Evolutionary conservation across 2,113 vertebrate species (phyloP).

Genomic region (Gadus macrocephalus): DNA sequence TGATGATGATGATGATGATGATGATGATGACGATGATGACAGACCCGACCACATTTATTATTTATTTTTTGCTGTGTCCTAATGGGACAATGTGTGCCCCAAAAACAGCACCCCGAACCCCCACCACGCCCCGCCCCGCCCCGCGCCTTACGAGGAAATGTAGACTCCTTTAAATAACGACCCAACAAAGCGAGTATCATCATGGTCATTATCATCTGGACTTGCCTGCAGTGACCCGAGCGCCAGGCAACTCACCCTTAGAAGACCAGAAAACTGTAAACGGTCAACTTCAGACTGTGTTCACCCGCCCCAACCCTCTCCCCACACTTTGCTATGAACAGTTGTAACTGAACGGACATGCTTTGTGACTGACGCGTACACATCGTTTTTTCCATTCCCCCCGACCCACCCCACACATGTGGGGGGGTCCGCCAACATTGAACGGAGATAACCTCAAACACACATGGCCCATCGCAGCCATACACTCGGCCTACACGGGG

Average conservation of each 20-base stretch:
- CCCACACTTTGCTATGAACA: slow-evolving; percentile 72
- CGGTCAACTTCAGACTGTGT: slow-evolving; percentile 68
- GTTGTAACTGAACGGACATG: slow-evolving; percentile 72
- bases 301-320: slow-evolving; percentile 25
- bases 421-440: slow-evolving; percentile 37
- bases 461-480: slow-evolving; percentile 63
- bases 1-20: slow-evolving; percentile 45
- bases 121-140: slow-evolving; percentile 1
- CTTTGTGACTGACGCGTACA: slow-evolving; percentile 70
- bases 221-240: slow-evolving; percentile 69
- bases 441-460: slow-evolving; percentile 70
- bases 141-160: slow-evolving; percentile 60
- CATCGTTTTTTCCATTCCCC: slow-evolving; percentile 58
- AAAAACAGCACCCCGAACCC: background rate
- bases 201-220: slow-evolving; percentile 63
- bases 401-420: too few relatives aligned
- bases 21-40: slow-evolving; percentile 6
- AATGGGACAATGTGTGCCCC: slow-evolving; percentile 44
- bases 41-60: slow-evolving; percentile 28
- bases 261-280: slow-evolving; percentile 81
- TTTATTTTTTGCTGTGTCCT: slow-evolving; percentile 29
- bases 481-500: slow-evolving; percentile 65
- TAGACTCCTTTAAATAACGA: background rate
- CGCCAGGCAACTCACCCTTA: slow-evolving; percentile 59
- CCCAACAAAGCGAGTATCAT: background rate